phyloP scores from a whole-genome alignment of 2,113 vertebrate genomes.

The Sturnira hondurensis region DNA sequence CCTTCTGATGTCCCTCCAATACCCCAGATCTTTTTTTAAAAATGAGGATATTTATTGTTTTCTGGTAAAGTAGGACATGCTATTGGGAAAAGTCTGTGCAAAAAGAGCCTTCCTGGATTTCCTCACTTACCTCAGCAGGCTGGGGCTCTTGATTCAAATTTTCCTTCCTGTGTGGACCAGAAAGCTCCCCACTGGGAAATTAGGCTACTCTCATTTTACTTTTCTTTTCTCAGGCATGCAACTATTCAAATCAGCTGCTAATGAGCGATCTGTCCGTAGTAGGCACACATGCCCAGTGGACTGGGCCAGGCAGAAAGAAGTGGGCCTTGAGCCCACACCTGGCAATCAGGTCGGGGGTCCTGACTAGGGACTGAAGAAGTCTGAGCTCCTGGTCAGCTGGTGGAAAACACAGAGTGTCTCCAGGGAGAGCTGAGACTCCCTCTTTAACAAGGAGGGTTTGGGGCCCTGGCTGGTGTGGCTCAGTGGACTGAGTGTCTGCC shows the following conservation, averaged over 20 bases:
- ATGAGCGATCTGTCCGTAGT: background rate
- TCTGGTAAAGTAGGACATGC: background rate
- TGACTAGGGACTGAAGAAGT: conserved; percentile 2
- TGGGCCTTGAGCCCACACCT: background rate
- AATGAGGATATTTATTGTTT: conserved; percentile 75
- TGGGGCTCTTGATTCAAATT: background rate
- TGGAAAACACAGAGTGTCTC: background rate
- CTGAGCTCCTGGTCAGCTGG: conserved; percentile 15
- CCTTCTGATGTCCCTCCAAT: background rate
- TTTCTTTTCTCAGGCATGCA: background rate
- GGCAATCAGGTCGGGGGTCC: conserved; percentile 41
- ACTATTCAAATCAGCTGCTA: background rate
- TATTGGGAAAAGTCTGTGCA: conserved; percentile 53
- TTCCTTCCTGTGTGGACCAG: background rate
- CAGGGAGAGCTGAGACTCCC: background rate
- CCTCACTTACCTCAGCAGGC: background rate
- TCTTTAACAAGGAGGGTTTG: background rate
- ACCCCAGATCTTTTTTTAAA: background rate
- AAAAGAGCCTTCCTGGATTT: conserved; percentile 5
- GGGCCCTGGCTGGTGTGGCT: background rate
- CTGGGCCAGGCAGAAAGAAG: background rate
- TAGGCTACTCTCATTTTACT: background rate
- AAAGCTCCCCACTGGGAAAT: conserved; percentile 31
- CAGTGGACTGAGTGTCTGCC: too few species aligned
- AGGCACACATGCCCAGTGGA: background rate